A percentile compares a stretch with the other conserved stretches of the same genome.
phyloP scores from a whole-genome alignment of 2,888 invertebrate species.

The Drosophila atripex region DNA sequence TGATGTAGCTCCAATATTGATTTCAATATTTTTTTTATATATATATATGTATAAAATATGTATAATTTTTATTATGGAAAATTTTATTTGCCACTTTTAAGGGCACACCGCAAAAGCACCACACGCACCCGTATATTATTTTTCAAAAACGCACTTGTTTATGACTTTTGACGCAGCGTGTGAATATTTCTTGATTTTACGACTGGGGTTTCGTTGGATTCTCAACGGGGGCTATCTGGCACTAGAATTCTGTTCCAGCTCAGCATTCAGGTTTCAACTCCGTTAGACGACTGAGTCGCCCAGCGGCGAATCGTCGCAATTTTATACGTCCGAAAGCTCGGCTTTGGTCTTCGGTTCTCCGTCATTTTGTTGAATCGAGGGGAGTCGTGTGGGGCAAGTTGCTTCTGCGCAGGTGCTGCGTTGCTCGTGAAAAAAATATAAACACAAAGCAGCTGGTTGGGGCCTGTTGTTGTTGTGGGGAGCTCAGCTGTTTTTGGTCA shows the following conservation, averaged over 20 bases:
- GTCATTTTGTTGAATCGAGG: background rate
- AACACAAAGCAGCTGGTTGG: constrained; percentile 71
- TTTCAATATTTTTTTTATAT: constrained; percentile 23
- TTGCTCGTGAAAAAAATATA: constrained; percentile 59
- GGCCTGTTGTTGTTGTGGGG: constrained; percentile 6
- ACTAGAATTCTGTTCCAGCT: constrained; percentile 60
- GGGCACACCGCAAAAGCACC: constrained; percentile 21
- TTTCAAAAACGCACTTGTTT: constrained; percentile 48
- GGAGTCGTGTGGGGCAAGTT: background rate
- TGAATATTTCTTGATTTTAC: constrained; percentile 21
- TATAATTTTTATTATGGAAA: constrained; percentile 14
- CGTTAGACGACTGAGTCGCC: constrained; percentile 72
- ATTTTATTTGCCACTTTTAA: constrained; percentile 10
- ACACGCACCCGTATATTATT: constrained; percentile 11
- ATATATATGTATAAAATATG: constrained; percentile 15
- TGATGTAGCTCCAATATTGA: constrained; percentile 9
- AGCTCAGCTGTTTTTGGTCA: constrained; percentile 64
- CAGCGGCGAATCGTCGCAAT: constrained; percentile 54
- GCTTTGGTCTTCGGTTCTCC: constrained; percentile 42
- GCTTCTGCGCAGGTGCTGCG: constrained; percentile 54
- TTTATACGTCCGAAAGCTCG: constrained; percentile 68
- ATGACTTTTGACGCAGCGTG: constrained; percentile 23
- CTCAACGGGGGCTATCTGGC: constrained; percentile 17
- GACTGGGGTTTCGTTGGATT: constrained; percentile 23
- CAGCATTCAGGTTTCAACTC: constrained; percentile 65